These are phyloP conservation scores for Acomys russatus DNA, from an alignment of 2,797 vertebrate species.

Conservation along the genomic window DNA sequence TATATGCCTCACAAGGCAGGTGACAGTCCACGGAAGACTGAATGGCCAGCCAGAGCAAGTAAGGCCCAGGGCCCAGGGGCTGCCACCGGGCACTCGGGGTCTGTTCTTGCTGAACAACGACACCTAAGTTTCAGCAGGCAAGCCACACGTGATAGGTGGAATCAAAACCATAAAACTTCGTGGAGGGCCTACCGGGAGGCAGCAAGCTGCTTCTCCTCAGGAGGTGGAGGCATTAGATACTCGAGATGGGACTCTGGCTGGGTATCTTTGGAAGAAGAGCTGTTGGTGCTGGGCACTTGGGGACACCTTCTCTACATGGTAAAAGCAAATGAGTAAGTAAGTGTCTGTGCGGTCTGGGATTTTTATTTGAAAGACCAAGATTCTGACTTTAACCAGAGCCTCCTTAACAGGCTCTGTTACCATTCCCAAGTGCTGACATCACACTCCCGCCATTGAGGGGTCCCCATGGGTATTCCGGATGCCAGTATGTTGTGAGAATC, in stretches of 20 bases:
- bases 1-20: background rate
- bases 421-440: background rate
- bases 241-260: conserved; percentile 62
- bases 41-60: accelerated
- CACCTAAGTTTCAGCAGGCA: background rate
- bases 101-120: background rate
- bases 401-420: background rate
- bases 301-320: background rate
- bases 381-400: background rate
- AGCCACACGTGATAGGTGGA: conserved; percentile 25
- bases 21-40: background rate
- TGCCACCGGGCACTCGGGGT: background rate
- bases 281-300: background rate
- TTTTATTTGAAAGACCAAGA: conserved; percentile 37
- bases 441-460: background rate
- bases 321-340: conserved; percentile 54
- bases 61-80: accelerated
- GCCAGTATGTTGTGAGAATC: background rate
- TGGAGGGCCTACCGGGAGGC: conserved; percentile 35
- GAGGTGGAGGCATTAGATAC: conserved; percentile 69
- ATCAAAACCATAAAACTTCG: conserved; percentile 68
- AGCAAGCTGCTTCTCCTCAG: background rate
- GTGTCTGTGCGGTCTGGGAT: background rate
- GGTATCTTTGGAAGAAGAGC: conserved; percentile 57
- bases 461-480: background rate